Conservation (phyloP, 1,140 invertebrate genomes). For the Cyclina sinensis region DNA sequence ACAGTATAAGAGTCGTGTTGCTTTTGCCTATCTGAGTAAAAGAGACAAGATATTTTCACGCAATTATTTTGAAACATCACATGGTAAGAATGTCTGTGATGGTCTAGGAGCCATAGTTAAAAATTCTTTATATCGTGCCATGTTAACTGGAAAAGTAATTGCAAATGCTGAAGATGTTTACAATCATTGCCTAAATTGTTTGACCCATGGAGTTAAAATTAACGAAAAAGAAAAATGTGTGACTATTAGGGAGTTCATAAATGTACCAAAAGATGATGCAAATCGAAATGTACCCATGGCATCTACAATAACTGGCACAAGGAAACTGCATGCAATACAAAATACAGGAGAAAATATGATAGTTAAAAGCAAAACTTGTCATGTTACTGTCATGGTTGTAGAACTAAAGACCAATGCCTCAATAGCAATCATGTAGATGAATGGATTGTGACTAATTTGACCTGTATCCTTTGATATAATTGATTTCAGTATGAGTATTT, state of each 20-base stretch:
- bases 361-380: conserved; percentile 15
- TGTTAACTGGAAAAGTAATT: conserved; percentile 2
- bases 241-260: background rate
- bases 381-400: background rate
- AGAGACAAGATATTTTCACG: background rate
- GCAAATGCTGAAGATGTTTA: background rate
- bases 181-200: background rate
- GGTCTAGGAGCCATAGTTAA: background rate
- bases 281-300: background rate
- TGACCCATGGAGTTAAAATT: background rate
- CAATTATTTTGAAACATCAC: background rate
- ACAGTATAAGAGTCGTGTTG: background rate
- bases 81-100: no score
- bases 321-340: background rate
- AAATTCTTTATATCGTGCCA: background rate
- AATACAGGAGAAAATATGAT: background rate
- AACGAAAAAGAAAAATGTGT: background rate
- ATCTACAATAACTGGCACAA: background rate
- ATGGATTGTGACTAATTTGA: background rate
- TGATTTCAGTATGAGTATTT: no score
- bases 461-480: no score
- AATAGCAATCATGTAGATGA: background rate
- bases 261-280: background rate
- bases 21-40: background rate
- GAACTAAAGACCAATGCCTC: background rate